A percentile compares a stretch with the other conserved stretches of the same genome.
Evolutionary conservation across 2,888 invertebrate species (phyloP).

Genomic region (Drosophila emarginata): DNA sequence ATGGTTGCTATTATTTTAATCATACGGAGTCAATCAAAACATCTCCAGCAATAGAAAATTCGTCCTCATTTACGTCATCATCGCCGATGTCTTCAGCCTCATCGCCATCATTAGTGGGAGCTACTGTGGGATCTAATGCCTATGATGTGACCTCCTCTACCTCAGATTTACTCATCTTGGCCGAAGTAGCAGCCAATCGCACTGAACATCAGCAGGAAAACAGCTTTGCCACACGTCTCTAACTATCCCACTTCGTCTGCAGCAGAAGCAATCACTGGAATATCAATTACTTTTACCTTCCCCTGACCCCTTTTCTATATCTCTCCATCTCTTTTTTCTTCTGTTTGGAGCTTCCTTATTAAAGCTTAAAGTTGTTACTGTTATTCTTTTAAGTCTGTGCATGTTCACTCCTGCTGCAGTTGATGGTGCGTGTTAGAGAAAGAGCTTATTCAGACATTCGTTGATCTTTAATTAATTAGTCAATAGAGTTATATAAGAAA

Average conservation of each 20-base stretch:
- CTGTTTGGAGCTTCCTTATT: not conserved
- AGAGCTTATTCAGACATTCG: slow-evolving; percentile 64
- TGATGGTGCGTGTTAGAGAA: slow-evolving; percentile 20
- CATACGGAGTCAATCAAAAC: slow-evolving; percentile 31
- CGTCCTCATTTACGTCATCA: slow-evolving; percentile 20
- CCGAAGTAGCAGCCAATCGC: slow-evolving; percentile 82
- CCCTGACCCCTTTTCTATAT: not conserved
- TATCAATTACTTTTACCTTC: too few relatives aligned
- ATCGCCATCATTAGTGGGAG: slow-evolving; percentile 26
- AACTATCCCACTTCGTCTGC: slow-evolving; percentile 10
- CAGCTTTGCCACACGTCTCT: slow-evolving; percentile 52
- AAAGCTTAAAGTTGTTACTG: slow-evolving; percentile 3
- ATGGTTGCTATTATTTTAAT: slow-evolving; percentile 76
- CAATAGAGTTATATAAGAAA: slow-evolving; percentile 61
- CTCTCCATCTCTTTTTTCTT: not conserved
- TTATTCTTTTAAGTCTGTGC: not conserved
- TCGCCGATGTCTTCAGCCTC: slow-evolving; percentile 50
- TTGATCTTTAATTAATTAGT: slow-evolving; percentile 73
- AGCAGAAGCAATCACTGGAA: not conserved
- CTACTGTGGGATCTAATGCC: slow-evolving; percentile 25
- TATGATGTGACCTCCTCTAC: slow-evolving; percentile 75
- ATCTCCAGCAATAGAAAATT: slow-evolving; percentile 9
- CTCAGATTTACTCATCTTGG: slow-evolving; percentile 82
- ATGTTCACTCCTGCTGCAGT: not conserved
- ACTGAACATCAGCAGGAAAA: slow-evolving; percentile 73